Conservation (phyloP, 1,140 invertebrate species). For the Steinernema feltiae region DNA sequence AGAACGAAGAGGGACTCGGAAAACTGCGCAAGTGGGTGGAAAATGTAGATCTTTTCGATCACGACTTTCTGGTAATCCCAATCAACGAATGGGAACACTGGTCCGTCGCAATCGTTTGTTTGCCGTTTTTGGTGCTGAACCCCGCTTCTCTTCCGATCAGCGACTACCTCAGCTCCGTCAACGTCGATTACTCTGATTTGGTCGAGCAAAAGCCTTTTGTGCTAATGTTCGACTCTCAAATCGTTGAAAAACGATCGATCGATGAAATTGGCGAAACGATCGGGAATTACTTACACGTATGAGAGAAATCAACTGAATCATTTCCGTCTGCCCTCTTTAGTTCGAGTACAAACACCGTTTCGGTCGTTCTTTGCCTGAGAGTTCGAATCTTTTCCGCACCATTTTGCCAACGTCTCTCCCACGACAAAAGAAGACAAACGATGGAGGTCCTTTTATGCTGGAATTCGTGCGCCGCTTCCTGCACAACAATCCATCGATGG, state of each 20-base stretch:
- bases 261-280: not conserved
- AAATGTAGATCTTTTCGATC: conserved; percentile 32
- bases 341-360: not conserved
- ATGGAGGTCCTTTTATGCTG: conserved; percentile 31
- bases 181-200: not conserved
- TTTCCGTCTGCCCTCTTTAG: not conserved
- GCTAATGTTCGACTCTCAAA: not conserved
- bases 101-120: conserved; percentile 21
- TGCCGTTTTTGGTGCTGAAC: conserved; percentile 10
- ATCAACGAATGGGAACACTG: conserved; percentile 41
- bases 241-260: not conserved
- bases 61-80: conserved; percentile 34
- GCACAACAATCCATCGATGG: conserved; percentile 17
- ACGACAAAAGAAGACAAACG: conserved; percentile 30
- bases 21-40: conserved; percentile 31
- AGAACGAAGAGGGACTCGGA: conserved; percentile 17
- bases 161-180: not conserved
- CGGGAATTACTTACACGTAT: not conserved
- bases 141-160: conserved; percentile 9
- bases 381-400: not conserved
- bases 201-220: conserved; percentile 1
- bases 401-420: conserved; percentile 26
- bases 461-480: conserved; percentile 35
- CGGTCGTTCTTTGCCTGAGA: not conserved
- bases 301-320: not conserved